A percentile compares a stretch with the other conserved stretches of the same genome.
Conservation (phyloP, 2,797 vertebrate genomes). For the Myripristis jacobus region DNA sequence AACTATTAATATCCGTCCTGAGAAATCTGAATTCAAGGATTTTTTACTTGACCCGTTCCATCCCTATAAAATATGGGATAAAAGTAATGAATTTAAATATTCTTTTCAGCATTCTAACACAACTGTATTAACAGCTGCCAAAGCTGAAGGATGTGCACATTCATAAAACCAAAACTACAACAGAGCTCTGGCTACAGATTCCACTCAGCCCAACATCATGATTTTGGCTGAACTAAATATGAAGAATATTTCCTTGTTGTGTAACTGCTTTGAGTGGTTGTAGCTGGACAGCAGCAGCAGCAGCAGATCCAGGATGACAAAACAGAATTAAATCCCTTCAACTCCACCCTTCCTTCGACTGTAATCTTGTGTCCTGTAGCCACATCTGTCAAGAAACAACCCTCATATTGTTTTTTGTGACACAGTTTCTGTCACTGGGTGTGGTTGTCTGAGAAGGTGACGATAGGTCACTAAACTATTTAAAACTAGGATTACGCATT, state of each 20-base stretch:
- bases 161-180: not conserved
- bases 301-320: not conserved
- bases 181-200: not conserved
- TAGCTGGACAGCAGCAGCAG: not conserved
- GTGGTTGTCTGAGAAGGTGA: not conserved
- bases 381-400: slow-evolving; percentile 17
- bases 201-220: not conserved
- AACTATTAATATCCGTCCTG: too few relatives aligned
- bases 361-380: slow-evolving; percentile 3
- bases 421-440: slow-evolving; percentile 1
- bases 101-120: too few relatives aligned
- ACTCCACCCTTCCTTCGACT: slow-evolving; percentile 37
- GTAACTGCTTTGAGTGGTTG: not conserved
- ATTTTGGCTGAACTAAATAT: not conserved
- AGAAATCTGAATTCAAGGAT: too few relatives aligned
- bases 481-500: not conserved
- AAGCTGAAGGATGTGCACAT: not conserved
- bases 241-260: not conserved
- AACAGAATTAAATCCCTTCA: slow-evolving; percentile 10
- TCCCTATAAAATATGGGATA: too few relatives aligned
- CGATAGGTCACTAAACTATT: not conserved
- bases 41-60: too few relatives aligned
- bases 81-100: too few relatives aligned
- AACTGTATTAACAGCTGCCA: too few relatives aligned
- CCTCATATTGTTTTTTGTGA: slow-evolving; percentile 10